A percentile compares a stretch with the other conserved stretches of the same genome.
These are phyloP conservation scores for Chesias legatella DNA, from an alignment of 2,888 invertebrate species.

Conservation along the genomic window DNA sequence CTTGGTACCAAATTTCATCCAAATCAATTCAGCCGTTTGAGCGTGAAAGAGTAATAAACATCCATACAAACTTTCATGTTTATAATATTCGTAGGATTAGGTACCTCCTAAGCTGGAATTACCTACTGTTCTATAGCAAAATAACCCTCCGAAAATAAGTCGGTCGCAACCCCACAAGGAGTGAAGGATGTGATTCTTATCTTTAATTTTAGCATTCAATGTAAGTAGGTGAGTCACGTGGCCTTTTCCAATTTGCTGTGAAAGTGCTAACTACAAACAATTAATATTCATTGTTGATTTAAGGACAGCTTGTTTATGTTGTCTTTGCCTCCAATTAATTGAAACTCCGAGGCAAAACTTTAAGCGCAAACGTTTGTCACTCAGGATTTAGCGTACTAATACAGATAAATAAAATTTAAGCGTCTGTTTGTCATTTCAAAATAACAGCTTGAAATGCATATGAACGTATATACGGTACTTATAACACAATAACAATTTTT, in stretches of 20 bases:
- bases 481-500: too few relatives aligned
- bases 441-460: too few relatives aligned
- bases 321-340: conserved; percentile 32
- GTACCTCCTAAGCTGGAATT: too few relatives aligned
- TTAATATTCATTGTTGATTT: conserved; percentile 45
- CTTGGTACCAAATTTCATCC: too few relatives aligned
- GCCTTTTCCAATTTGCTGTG: conserved; percentile 29
- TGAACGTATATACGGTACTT: too few relatives aligned
- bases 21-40: too few relatives aligned
- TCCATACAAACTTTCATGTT: too few relatives aligned
- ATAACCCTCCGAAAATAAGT: background rate
- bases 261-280: conserved; percentile 40
- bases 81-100: too few relatives aligned
- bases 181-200: conserved; percentile 38
- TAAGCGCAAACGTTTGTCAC: conserved; percentile 3
- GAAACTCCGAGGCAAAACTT: conserved; percentile 22
- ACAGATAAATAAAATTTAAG: background rate
- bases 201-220: conserved; percentile 49
- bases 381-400: background rate
- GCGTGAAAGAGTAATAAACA: too few relatives aligned
- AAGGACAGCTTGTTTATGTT: conserved; percentile 31
- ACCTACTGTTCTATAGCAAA: too few relatives aligned
- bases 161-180: conserved; percentile 9
- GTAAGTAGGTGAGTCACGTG: conserved; percentile 37
- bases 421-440: too few relatives aligned